Evolutionary conservation across 1,140 invertebrate species (phyloP), one percentile per base, ranked within the genome.

Genomic region (Panagrolaimus sp.): DNA sequence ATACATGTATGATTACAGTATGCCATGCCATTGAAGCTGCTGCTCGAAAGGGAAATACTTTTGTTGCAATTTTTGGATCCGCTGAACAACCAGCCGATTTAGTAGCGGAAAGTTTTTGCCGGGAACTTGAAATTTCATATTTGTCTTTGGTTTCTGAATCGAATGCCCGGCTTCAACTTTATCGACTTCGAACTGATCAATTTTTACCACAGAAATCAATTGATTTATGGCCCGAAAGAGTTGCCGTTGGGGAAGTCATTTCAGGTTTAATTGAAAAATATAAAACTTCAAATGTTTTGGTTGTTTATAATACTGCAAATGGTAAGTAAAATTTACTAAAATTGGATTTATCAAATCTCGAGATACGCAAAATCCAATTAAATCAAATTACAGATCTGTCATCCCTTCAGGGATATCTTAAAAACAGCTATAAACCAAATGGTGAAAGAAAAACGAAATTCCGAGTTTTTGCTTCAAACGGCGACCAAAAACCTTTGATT

Each of bases 171-270:
- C 52, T 26, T n/a, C 52, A 58, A 28, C 17, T 58, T 1, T 58
- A 58, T n/a, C 52, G 52, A 12, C 52, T 21, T 21, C 8, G 52
- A 58, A 58, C 21, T 21, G 52, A 58, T 58, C 21, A 21, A 26
- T 58, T 58, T 21, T 21, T 58, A 5, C 52, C 52, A n/a, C 28
- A 21, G 17, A 58, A 58, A 17, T 12, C 15, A 12, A 58, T 58
- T 58, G 52, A 58, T 58, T 12, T 58, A 12, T 58, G 52, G 52
- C 52, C 52, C 21, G 52, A 58, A 28, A 58, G 52, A 28, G 17
- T 58, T 58, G 52, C 52, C 5, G 17, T 58, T 28, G 52, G 52
- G 0, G 52, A 58, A 58, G 52, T 58, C 5, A 21, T 21, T 24
- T 21, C 52, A 24, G 17, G 17, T 10, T 28, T 58, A 12, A 58